A percentile compares a stretch with the other conserved stretches of the same genome.
These are phyloP conservation scores for Deilephila elpenor DNA, from an alignment of 2,888 invertebrate species.

Conservation along the genomic window DNA sequence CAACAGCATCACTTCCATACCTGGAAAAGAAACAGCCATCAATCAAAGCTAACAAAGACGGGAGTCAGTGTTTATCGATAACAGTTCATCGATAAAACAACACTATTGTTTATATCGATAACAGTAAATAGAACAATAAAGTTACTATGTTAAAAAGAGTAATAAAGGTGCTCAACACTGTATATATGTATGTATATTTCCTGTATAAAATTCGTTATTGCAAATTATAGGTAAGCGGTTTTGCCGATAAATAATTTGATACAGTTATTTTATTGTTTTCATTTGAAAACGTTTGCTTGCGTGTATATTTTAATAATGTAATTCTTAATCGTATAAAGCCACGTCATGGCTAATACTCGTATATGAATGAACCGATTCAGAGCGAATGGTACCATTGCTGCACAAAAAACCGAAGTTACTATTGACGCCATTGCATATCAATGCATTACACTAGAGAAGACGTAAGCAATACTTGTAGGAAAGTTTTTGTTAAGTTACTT, in stretches of 20 bases:
- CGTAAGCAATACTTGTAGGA: too few species aligned
- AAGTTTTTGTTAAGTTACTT: too few species aligned
- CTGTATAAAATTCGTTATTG: not conserved
- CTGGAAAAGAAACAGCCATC: constrained; percentile 15
- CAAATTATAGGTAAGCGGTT: not conserved
- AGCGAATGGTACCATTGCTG: too few species aligned
- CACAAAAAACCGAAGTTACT: too few species aligned
- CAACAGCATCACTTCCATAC: constrained; percentile 21
- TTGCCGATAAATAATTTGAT: not conserved
- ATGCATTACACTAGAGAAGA: too few species aligned
- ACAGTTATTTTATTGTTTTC: constrained; percentile 6
- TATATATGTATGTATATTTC: too few species aligned
- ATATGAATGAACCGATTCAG: too few species aligned
- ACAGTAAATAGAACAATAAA: constrained; percentile 14
- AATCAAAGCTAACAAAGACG: constrained; percentile 12
- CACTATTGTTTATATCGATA: constrained; percentile 8
- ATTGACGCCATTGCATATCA: too few species aligned
- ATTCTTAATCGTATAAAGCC: not conserved
- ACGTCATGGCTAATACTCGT: too few species aligned
- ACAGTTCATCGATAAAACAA: not conserved
- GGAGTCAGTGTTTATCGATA: not conserved
- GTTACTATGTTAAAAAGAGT: not conserved
- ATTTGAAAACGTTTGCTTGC: constrained; percentile 2
- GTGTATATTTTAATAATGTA: not conserved
- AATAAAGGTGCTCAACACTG: constrained; percentile 3